Evolutionary conservation across 1,140 invertebrate species (phyloP).

Genomic region (Choristoneura fumiferana): DNA sequence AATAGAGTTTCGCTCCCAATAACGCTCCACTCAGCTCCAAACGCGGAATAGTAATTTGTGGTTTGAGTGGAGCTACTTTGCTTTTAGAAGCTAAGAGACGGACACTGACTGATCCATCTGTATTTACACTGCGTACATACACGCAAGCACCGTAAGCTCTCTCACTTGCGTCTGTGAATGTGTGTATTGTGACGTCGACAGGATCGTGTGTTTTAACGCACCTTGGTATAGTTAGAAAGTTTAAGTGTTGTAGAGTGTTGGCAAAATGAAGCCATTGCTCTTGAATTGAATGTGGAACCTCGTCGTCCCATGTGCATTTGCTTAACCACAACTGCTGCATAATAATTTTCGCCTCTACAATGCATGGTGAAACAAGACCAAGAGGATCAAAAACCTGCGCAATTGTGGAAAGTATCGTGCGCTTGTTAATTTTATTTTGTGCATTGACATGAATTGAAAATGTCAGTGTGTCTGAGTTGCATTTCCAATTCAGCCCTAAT

Average conservation of each 20-base stretch:
- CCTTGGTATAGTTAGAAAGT: conserved; percentile 24
- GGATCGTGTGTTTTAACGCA: conserved; percentile 20
- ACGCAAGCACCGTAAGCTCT: conserved; percentile 42
- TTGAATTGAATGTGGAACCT: conserved; percentile 22
- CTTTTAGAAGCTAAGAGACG: conserved; percentile 48
- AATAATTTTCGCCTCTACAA: conserved; percentile 43
- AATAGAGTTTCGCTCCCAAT: conserved; percentile 6
- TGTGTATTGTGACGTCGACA: conserved; percentile 33
- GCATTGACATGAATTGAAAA: conserved; percentile 20
- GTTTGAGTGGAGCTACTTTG: conserved; percentile 54
- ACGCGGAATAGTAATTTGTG: conserved; percentile 23
- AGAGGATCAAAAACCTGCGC: conserved; percentile 44
- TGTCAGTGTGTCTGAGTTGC: conserved; percentile 8
- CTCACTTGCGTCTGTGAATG: conserved; percentile 48
- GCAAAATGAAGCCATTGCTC: conserved; percentile 25
- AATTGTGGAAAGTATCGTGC: conserved; percentile 32
- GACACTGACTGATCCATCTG: conserved; percentile 21
- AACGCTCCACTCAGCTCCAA: conserved; percentile 20
- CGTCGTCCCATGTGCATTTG: conserved; percentile 31
- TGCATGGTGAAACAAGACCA: conserved; percentile 40
- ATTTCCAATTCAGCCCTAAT: conserved; percentile 20
- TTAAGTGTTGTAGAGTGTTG: conserved; percentile 21
- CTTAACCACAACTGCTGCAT: conserved; percentile 42
- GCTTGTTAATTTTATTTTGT: conserved; percentile 17
- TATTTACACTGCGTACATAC: conserved; percentile 34